These are phyloP conservation scores for Microcebus ravelobensis DNA, from an alignment of 2,113 vertebrate species.

Conservation along the genomic window DNA sequence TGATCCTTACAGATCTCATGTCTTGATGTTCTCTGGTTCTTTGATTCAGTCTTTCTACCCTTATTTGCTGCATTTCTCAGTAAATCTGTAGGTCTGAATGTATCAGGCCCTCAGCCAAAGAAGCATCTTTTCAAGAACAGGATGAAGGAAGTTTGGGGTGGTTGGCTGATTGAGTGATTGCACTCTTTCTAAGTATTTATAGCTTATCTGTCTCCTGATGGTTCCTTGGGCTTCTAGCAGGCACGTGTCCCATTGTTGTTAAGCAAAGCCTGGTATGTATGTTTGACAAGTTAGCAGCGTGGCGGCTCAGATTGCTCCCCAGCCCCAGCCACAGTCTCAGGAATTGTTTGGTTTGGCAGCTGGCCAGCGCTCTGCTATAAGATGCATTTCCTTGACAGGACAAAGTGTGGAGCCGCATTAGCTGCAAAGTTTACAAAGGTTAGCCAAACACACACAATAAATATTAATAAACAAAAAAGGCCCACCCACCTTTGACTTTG, in stretches of 20 bases:
- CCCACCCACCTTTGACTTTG: slow-evolving; percentile 85
- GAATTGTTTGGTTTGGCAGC: slow-evolving; percentile 85
- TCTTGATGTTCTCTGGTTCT: neutral
- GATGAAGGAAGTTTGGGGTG: neutral
- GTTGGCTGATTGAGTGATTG: slow-evolving; percentile 1
- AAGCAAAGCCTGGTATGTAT: slow-evolving; percentile 73
- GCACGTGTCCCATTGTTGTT: slow-evolving; percentile 80
- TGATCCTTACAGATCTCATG: neutral
- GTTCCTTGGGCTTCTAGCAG: slow-evolving; percentile 68
- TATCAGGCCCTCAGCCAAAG: neutral
- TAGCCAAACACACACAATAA: slow-evolving; percentile 85
- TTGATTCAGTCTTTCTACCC: neutral
- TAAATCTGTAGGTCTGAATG: neutral
- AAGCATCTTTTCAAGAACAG: neutral
- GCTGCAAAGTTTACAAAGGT: slow-evolving; percentile 80
- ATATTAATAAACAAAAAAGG: slow-evolving; percentile 85
- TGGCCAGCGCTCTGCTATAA: slow-evolving; percentile 84
- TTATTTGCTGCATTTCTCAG: neutral
- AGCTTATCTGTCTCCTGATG: slow-evolving; percentile 66
- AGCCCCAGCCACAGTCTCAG: slow-evolving; percentile 60
- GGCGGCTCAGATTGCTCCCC: slow-evolving; percentile 70
- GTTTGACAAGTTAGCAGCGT: slow-evolving; percentile 83
- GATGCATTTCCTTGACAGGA: slow-evolving; percentile 85
- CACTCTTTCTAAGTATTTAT: slow-evolving; percentile 62
- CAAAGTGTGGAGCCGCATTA: slow-evolving; percentile 84